Conservation (phyloP, 2,888 invertebrate genomes). For the Cephus pygmeus region DNA sequence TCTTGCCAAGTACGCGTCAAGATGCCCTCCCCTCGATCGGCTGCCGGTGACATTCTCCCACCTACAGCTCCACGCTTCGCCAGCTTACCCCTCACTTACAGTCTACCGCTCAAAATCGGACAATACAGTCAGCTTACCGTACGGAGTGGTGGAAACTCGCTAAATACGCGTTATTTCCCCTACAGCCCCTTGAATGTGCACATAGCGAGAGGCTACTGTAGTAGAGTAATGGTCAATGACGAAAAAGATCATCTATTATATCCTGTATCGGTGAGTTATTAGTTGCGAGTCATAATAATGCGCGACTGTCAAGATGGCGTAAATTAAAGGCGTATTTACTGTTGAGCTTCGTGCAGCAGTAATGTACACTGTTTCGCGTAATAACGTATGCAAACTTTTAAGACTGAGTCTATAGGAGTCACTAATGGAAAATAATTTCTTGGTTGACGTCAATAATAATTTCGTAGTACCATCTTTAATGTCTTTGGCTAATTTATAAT, state of each 20-base stretch:
- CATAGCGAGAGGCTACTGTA: neutral
- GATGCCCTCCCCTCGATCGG: slow-evolving; percentile 14
- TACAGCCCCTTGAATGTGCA: neutral
- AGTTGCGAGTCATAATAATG: neutral
- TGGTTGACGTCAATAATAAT: neutral
- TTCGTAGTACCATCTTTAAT: neutral
- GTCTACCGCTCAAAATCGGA: no score
- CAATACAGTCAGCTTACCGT: no score
- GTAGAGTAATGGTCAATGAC: neutral
- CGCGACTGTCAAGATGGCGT: neutral
- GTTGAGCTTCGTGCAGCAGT: neutral
- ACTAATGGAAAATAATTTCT: neutral
- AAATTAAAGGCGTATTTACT: neutral
- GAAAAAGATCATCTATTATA: neutral
- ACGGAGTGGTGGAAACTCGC: neutral
- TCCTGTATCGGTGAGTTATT: neutral
- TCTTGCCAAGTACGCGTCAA: neutral
- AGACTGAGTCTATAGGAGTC: neutral
- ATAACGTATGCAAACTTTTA: neutral
- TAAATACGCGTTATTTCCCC: neutral
- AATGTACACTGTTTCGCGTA: neutral
- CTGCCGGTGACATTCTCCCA: slow-evolving; percentile 10
- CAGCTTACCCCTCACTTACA: neutral
- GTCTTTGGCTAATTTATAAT: neutral
- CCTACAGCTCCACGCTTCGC: slow-evolving; percentile 4